Conservation (phyloP, 2,113 vertebrate genomes). For the Scomber scombrus region DNA sequence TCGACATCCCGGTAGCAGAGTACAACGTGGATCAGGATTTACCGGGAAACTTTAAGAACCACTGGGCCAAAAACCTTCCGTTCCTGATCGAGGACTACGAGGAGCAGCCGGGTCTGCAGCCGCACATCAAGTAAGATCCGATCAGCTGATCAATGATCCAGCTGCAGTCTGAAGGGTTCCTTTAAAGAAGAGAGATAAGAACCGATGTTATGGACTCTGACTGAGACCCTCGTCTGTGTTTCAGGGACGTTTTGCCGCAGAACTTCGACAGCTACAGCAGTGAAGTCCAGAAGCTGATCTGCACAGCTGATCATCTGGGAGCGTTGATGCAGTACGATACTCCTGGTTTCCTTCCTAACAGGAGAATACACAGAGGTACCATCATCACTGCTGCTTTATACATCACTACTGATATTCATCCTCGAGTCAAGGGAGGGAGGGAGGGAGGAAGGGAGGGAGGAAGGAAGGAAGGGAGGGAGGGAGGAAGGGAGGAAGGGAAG, state of each 20-base stretch:
- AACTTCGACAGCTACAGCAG: slow-evolving; percentile 94
- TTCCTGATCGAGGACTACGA: slow-evolving; percentile 99
- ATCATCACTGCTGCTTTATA: neutral
- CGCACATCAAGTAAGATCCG: slow-evolving; percentile 91
- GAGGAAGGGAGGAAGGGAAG: too few relatives aligned
- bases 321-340: slow-evolving; percentile 97
- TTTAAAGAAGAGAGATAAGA: too few relatives aligned
- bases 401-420: too few relatives aligned
- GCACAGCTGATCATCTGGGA: slow-evolving; percentile 94
- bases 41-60: slow-evolving; percentile 96
- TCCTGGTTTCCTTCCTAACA: slow-evolving; percentile 95
- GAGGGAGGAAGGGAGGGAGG: too few relatives aligned
- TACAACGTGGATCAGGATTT: slow-evolving; percentile 94
- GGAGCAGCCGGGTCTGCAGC: slow-evolving; percentile 96
- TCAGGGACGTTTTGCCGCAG: slow-evolving; percentile 95
- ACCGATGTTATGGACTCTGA: too few relatives aligned
- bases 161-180: too few relatives aligned
- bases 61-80: slow-evolving; percentile 97
- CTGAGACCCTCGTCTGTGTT: neutral
- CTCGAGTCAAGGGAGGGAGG: too few relatives aligned
- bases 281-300: slow-evolving; percentile 94
- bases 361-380: slow-evolving; percentile 95
- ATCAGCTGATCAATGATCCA: too few relatives aligned
- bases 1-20: slow-evolving; percentile 93
- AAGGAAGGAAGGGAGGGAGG: too few relatives aligned